Percentiles rank a stretch among this genome's conserved stretches.
Conservation (phyloP, 64 coral and sea anemone species). For the Porites lutea region DNA sequence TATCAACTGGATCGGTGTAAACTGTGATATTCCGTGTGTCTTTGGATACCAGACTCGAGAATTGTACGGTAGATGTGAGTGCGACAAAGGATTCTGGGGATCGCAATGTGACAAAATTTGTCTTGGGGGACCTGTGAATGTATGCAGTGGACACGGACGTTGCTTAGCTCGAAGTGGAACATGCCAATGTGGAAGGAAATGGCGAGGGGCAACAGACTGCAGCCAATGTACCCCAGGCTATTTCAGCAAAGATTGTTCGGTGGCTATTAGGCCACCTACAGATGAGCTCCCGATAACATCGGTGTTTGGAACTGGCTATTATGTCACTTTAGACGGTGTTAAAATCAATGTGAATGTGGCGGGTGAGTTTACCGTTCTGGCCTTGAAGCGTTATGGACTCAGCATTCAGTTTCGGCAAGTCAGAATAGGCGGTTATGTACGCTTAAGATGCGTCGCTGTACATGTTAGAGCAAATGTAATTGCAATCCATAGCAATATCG, state of each 20-base stretch:
- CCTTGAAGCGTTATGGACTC: constrained; percentile 70
- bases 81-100: constrained; percentile 84
- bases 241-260: constrained; percentile 81
- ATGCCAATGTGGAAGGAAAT: constrained; percentile 74
- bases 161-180: constrained; percentile 64
- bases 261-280: constrained; percentile 30
- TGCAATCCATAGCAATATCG: constrained; percentile 86
- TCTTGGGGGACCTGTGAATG: constrained; percentile 77
- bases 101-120: constrained; percentile 63
- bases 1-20: constrained; percentile 75
- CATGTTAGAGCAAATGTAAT: constrained; percentile 35
- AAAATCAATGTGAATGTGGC: constrained; percentile 73
- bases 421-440: constrained; percentile 61
- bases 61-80: constrained; percentile 56
- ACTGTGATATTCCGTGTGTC: constrained; percentile 68
- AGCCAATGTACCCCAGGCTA: constrained; percentile 75
- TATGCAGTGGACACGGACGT: constrained; percentile 73
- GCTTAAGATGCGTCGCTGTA: constrained; percentile 72
- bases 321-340: constrained; percentile 80
- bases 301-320: constrained; percentile 87
- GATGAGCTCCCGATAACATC: constrained; percentile 41
- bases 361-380: constrained; percentile 80
- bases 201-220: constrained; percentile 80
- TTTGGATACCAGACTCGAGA: constrained; percentile 50
- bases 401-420: constrained; percentile 93